Percentiles rank a stretch among this genome's conserved stretches.
phyloP scores from a whole-genome alignment of 2,797 vertebrate genomes.

The Varecia variegata region DNA sequence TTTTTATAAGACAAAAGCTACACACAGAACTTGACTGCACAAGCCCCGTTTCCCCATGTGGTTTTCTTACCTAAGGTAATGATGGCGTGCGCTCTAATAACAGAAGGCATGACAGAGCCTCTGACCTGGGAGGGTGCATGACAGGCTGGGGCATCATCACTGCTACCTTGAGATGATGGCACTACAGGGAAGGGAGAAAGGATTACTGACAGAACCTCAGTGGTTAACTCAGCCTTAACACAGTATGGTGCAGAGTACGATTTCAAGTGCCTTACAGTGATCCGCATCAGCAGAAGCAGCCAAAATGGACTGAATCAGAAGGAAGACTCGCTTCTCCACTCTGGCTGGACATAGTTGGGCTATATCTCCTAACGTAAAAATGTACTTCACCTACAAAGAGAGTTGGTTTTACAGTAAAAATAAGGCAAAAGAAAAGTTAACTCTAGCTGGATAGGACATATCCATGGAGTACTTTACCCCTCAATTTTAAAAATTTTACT shows the following conservation, averaged over 20 bases:
- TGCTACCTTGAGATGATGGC: background rate
- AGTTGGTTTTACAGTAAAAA: slow-evolving; percentile 53
- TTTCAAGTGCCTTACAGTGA: slow-evolving; percentile 80
- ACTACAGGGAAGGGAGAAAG: slow-evolving; percentile 51
- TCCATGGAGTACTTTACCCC: background rate
- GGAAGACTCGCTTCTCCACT: slow-evolving; percentile 88
- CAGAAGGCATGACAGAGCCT: slow-evolving; percentile 87
- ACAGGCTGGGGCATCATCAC: slow-evolving; percentile 78
- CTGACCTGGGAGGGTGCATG: slow-evolving; percentile 89
- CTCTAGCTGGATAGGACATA: background rate
- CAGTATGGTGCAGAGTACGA: accelerated
- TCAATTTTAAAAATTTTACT: background rate
- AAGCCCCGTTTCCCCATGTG: background rate
- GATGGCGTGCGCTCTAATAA: slow-evolving; percentile 93
- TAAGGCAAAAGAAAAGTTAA: slow-evolving; percentile 12
- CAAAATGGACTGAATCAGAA: slow-evolving; percentile 93
- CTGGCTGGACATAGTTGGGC: slow-evolving; percentile 92
- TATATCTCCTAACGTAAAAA: slow-evolving; percentile 92
- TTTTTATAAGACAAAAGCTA: background rate
- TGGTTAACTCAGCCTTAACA: background rate
- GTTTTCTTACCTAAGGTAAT: slow-evolving; percentile 90
- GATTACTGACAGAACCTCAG: background rate
- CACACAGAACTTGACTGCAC: background rate
- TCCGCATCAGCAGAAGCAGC: slow-evolving; percentile 82
- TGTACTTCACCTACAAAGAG: slow-evolving; percentile 89